Evolutionary conservation across 2,888 invertebrate species (phyloP).

Genomic region (Eremobia ochroleuca): DNA sequence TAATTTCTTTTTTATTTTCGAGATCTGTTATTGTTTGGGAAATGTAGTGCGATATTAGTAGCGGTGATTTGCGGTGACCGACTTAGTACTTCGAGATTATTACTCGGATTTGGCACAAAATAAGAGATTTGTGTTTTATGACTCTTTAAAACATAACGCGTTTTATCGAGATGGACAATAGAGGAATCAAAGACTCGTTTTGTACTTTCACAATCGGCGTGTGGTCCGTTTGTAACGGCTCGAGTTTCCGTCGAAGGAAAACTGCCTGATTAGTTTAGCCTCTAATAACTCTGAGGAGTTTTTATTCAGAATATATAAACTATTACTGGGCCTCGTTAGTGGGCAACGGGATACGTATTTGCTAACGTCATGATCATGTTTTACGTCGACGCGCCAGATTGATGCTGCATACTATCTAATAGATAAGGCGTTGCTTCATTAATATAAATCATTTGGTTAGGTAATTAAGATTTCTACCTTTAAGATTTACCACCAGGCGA

Average conservation of each 20-base stretch:
- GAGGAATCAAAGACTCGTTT: constrained; percentile 27
- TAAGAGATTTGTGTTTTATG: constrained; percentile 39
- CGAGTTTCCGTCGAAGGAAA: constrained; percentile 35
- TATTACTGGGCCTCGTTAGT: constrained; percentile 65
- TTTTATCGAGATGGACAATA: constrained; percentile 35
- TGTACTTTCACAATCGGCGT: constrained; percentile 22
- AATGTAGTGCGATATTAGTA: constrained; percentile 59
- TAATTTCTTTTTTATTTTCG: constrained; percentile 65
- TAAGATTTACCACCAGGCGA: constrained; percentile 15
- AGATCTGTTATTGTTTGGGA: constrained; percentile 55
- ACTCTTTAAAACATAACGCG: constrained; percentile 30
- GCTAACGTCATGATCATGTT: constrained; percentile 66
- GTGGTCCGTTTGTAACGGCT: constrained; percentile 47
- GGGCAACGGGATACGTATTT: constrained; percentile 64
- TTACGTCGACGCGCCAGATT: constrained; percentile 58
- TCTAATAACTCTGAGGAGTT: constrained; percentile 54
- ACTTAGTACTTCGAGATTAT: constrained; percentile 44
- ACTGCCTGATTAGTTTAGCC: constrained; percentile 50
- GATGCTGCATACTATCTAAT: constrained; percentile 46
- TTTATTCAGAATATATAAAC: constrained; percentile 59
- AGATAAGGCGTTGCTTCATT: constrained; percentile 44
- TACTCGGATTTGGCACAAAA: constrained; percentile 46
- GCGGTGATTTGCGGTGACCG: constrained; percentile 62
- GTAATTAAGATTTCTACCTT: constrained; percentile 20
- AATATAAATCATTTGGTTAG: constrained; percentile 56